Conservation (phyloP, 2,797 vertebrate genomes). For the Alcedo atthis region DNA sequence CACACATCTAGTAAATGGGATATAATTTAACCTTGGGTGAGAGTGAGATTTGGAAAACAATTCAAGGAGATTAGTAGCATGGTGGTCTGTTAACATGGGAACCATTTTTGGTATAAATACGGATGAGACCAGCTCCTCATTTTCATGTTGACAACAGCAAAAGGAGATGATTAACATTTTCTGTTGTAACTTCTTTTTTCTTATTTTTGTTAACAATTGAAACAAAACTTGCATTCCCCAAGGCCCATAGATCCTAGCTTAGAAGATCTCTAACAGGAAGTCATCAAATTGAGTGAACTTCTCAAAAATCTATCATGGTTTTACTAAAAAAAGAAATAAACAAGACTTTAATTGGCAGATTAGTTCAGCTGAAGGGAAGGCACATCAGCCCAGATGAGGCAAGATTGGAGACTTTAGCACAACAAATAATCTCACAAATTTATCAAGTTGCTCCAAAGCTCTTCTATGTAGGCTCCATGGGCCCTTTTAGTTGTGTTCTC, state of each 20-base stretch:
- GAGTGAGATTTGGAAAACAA: not conserved
- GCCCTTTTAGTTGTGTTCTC: not conserved
- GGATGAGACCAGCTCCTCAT: not conserved
- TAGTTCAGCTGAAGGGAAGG: not conserved
- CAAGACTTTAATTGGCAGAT: not conserved
- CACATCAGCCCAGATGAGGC: not conserved
- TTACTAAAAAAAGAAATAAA: not conserved
- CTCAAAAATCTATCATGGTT: not conserved
- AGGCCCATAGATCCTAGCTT: not conserved
- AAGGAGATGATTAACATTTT: not conserved
- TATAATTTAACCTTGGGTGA: not conserved
- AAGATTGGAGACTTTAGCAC: not conserved
- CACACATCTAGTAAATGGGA: not conserved
- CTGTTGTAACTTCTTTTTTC: not conserved
- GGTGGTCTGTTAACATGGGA: not conserved
- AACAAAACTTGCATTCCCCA: slow-evolving; percentile 9
- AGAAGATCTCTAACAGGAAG: not conserved
- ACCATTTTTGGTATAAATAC: not conserved
- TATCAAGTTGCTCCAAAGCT: not conserved
- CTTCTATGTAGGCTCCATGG: not conserved
- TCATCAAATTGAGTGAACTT: not conserved
- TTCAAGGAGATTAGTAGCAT: not conserved
- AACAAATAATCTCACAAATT: not conserved
- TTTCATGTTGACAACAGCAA: not conserved
- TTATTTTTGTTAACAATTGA: not conserved